A percentile compares a stretch with the other conserved stretches of the same genome.
phyloP scores from a whole-genome alignment of 2,888 invertebrate genomes.

The Dione juno region DNA sequence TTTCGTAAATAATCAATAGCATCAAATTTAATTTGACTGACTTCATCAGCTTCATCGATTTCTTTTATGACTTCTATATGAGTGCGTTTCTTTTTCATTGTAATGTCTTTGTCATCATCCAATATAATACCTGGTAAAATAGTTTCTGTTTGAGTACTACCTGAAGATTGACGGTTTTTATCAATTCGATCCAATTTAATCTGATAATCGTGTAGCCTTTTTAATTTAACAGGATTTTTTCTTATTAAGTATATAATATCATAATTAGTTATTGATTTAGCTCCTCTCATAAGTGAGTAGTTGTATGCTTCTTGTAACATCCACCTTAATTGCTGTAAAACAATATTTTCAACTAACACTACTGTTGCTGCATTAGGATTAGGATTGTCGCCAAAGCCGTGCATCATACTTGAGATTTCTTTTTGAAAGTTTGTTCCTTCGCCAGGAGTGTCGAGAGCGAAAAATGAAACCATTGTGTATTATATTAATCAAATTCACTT shows the following conservation, averaged over 20 bases:
- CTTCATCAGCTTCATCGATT: slow-evolving; percentile 83
- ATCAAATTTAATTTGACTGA: slow-evolving; percentile 81
- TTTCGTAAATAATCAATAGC: slow-evolving; percentile 83
- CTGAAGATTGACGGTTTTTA: slow-evolving; percentile 57
- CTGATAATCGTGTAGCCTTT: slow-evolving; percentile 89
- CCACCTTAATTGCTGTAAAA: slow-evolving; percentile 90
- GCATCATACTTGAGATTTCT: slow-evolving; percentile 94
- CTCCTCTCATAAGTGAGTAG: slow-evolving; percentile 85
- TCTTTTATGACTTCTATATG: slow-evolving; percentile 80
- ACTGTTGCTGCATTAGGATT: slow-evolving; percentile 92
- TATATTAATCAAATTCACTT: slow-evolving; percentile 6
- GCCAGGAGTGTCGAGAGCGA: slow-evolving; percentile 64
- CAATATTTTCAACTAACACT: slow-evolving; percentile 91
- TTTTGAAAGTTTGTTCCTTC: slow-evolving; percentile 80
- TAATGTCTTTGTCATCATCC: slow-evolving; percentile 81
- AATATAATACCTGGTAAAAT: slow-evolving; percentile 62
- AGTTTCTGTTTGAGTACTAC: slow-evolving; percentile 55
- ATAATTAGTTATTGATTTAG: slow-evolving; percentile 81
- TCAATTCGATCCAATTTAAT: slow-evolving; percentile 81
- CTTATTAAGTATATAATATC: slow-evolving; percentile 93
- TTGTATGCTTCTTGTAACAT: slow-evolving; percentile 90
- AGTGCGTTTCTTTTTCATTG: slow-evolving; percentile 70
- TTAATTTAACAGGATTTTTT: slow-evolving; percentile 90
- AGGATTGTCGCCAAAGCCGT: slow-evolving; percentile 95
- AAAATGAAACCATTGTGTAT: slow-evolving; percentile 69